A percentile compares a stretch with the other conserved stretches of the same genome.
These are phyloP conservation scores for Hypocryptadius cinnamomeus DNA, from an alignment of 2,113 vertebrate species.

Conservation along the genomic window DNA sequence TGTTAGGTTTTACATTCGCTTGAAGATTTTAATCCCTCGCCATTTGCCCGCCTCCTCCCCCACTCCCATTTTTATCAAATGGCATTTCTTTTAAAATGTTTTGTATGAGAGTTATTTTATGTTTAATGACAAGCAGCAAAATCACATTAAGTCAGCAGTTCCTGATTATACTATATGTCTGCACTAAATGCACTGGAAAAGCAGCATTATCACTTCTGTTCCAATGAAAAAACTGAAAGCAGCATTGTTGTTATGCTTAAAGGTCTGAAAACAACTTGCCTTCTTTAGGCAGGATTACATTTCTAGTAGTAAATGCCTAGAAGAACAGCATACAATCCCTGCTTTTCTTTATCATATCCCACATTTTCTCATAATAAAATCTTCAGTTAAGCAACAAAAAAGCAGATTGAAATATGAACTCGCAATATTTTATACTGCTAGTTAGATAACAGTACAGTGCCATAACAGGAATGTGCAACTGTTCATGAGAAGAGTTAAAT, in stretches of 20 bases:
- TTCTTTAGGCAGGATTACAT: neutral
- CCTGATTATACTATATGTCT: slow-evolving; percentile 37
- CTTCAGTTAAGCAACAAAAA: neutral
- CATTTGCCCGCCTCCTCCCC: neutral
- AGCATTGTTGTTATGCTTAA: neutral
- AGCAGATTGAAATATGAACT: neutral
- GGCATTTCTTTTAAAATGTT: slow-evolving; percentile 30
- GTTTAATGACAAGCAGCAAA: slow-evolving; percentile 54
- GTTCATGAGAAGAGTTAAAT: slow-evolving; percentile 11
- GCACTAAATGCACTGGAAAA: slow-evolving; percentile 33
- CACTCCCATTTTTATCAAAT: neutral
- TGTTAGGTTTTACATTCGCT: neutral
- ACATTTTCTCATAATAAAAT: neutral
- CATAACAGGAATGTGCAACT: neutral
- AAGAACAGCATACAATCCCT: neutral
- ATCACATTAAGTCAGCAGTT: slow-evolving; percentile 54
- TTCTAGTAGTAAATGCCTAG: neutral
- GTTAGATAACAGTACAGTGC: neutral
- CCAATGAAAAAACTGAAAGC: slow-evolving; percentile 20
- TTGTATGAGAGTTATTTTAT: slow-evolving; percentile 39
- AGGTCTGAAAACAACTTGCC: slow-evolving; percentile 5
- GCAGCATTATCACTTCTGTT: slow-evolving; percentile 27
- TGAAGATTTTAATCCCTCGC: slow-evolving; percentile 26
- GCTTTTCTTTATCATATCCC: neutral
- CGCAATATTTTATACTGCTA: neutral